Evolutionary conservation across 2,113 vertebrate genomes (phyloP).

Genomic region (Phaethornis superciliosus): DNA sequence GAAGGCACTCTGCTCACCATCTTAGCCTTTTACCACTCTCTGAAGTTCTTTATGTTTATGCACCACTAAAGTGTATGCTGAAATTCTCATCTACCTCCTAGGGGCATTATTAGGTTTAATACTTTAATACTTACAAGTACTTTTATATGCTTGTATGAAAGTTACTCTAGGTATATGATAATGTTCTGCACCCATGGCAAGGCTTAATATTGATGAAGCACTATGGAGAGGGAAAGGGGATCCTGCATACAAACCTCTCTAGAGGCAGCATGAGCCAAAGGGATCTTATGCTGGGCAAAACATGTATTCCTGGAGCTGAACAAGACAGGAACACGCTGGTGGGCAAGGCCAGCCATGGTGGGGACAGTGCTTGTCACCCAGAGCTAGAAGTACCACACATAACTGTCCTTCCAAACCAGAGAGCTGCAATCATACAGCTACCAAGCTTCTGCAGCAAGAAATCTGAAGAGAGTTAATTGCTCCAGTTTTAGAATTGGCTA

Average conservation of each 20-base stretch:
- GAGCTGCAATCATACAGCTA: neutral
- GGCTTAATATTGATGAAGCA: neutral
- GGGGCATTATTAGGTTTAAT: slow-evolving; percentile 36
- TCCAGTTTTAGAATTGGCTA: slow-evolving; percentile 22
- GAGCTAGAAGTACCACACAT: neutral
- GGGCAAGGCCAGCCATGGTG: neutral
- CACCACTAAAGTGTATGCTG: neutral
- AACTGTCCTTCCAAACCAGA: neutral
- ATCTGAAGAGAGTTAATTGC: neutral
- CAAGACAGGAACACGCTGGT: accelerated
- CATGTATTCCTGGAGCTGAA: neutral
- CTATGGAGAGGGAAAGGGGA: neutral
- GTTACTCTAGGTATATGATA: neutral
- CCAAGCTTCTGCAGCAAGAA: neutral
- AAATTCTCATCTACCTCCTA: slow-evolving; percentile 14
- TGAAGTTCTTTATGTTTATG: neutral
- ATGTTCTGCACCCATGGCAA: neutral
- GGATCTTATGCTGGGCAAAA: neutral
- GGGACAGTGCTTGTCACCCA: neutral
- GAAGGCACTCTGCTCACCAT: neutral
- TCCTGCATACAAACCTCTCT: neutral
- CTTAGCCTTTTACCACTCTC: neutral
- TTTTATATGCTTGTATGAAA: slow-evolving; percentile 27
- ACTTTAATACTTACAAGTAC: slow-evolving; percentile 30
- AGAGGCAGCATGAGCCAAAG: neutral